A percentile compares a stretch with the other conserved stretches of the same genome.
Evolutionary conservation across 2,797 vertebrate species (phyloP).

Genomic region (Knipowitschia caucasica): DNA sequence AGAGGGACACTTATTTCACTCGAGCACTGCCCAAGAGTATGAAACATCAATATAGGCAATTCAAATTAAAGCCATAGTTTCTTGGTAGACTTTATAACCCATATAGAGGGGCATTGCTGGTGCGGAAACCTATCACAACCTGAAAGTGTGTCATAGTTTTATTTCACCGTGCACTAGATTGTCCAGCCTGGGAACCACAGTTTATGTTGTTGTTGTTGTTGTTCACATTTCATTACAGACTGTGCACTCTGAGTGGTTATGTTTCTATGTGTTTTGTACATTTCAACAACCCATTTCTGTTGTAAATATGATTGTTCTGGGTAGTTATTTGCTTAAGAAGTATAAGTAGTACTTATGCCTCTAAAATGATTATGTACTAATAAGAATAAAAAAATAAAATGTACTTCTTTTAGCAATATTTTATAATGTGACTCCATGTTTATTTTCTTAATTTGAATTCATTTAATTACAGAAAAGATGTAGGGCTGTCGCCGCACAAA

Average conservation of each 20-base stretch:
- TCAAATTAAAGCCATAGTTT: slow-evolving; percentile 32
- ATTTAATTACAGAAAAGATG: slow-evolving; percentile 67
- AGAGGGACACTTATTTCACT: slow-evolving; percentile 33
- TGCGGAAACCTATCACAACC: slow-evolving; percentile 40
- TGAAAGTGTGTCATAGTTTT: slow-evolving; percentile 47
- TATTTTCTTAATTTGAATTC: slow-evolving; percentile 72
- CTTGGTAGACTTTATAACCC: slow-evolving; percentile 35
- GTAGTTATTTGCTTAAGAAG: slow-evolving; percentile 79
- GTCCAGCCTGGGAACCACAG: slow-evolving; percentile 36
- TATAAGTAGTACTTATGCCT: slow-evolving; percentile 83
- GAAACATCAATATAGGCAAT: slow-evolving; percentile 31
- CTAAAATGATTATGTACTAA: slow-evolving; percentile 83
- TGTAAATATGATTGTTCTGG: slow-evolving; percentile 81
- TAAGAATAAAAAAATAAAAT: slow-evolving; percentile 82
- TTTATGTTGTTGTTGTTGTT: slow-evolving; percentile 11
- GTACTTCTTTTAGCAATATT: slow-evolving; percentile 83
- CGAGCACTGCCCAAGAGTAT: slow-evolving; percentile 23
- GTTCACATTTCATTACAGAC: slow-evolving; percentile 44
- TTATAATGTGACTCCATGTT: slow-evolving; percentile 71
- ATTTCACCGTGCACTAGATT: slow-evolving; percentile 53
- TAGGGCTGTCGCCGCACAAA: slow-evolving; percentile 41
- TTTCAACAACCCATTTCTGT: slow-evolving; percentile 69
- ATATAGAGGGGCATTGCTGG: slow-evolving; percentile 36
- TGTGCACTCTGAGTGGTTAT: slow-evolving; percentile 35
- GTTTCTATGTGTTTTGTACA: slow-evolving; percentile 67